Conservation (phyloP, 1,140 invertebrate species). For the Coenobita brevimanus region DNA sequence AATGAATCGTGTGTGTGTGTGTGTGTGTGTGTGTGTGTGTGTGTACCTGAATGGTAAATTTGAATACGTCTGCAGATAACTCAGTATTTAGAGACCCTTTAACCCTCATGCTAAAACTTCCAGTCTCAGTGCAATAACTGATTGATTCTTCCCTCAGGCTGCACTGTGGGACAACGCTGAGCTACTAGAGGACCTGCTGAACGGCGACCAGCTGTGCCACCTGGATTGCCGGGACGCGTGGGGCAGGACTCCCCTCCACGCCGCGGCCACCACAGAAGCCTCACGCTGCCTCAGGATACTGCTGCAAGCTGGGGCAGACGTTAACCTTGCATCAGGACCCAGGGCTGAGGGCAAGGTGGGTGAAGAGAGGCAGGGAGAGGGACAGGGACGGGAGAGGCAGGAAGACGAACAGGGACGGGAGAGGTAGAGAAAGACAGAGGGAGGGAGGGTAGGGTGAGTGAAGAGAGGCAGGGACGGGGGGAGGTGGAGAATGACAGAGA, state of each 20-base stretch:
- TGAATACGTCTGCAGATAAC: too few species aligned
- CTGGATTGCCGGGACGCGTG: conserved; percentile 85
- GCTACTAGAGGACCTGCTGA: conserved; percentile 86
- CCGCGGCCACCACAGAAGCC: conserved; percentile 89
- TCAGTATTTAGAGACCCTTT: background rate
- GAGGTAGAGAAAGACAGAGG: too few species aligned
- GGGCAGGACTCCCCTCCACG: conserved; percentile 88
- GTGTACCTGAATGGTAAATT: too few species aligned
- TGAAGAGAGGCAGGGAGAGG: too few species aligned
- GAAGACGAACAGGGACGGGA: too few species aligned
- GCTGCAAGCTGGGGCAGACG: conserved; percentile 80
- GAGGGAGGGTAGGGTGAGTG: too few species aligned
- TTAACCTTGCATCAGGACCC: conserved; percentile 57
- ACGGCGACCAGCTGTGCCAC: conserved; percentile 81
- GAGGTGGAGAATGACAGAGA: too few species aligned
- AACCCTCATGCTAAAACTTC: background rate
- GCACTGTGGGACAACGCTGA: conserved; percentile 94
- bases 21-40: too few species aligned
- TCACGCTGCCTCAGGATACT: conserved; percentile 85
- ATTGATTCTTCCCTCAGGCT: conserved; percentile 76
- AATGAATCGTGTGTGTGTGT: too few species aligned
- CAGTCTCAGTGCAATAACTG: background rate
- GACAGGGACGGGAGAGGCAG: too few species aligned
- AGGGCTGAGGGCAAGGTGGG: conserved; percentile 58
- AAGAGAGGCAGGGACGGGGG: too few species aligned